Percentiles rank a stretch among this genome's conserved stretches.
Conservation (phyloP, 2,888 invertebrate genomes). For the Noctua pronuba region DNA sequence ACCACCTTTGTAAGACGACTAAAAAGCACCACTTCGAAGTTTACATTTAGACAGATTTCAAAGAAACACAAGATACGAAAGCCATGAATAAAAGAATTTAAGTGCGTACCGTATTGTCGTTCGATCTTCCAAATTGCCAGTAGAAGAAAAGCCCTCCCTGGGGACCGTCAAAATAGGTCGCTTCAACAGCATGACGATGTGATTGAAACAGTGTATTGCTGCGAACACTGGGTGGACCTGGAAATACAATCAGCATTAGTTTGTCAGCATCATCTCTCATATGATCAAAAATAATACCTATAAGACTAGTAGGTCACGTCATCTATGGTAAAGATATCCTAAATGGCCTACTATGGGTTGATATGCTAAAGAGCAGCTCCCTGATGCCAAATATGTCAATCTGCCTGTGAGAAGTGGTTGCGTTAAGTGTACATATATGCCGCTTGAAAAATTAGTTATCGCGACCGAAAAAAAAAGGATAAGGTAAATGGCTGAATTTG, state of each 20-base stretch:
- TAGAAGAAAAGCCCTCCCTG: constrained; percentile 3
- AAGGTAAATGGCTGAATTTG: no score
- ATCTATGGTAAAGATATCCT: no score
- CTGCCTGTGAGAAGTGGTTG: no score
- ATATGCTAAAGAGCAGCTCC: no score
- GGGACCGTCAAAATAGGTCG: constrained; percentile 53
- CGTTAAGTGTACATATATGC: not conserved
- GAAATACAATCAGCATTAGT: not conserved
- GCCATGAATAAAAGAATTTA: not conserved
- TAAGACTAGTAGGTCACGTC: no score
- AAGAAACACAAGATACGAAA: not conserved
- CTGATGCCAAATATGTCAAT: no score
- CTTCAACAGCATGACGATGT: constrained; percentile 73
- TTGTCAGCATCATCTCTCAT: not conserved
- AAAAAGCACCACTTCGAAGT: not conserved
- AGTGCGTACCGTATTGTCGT: constrained; percentile 69
- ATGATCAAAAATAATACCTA: not conserved
- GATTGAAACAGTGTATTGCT: constrained; percentile 79
- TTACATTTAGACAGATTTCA: not conserved
- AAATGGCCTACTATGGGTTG: no score
- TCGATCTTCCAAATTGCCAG: constrained; percentile 47
- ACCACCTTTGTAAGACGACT: no score
- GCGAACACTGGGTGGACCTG: constrained; percentile 78
- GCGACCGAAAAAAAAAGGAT: no score
- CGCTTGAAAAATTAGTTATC: no score